Conservation (phyloP, 2,113 vertebrate species). For the Myanophis thanlyinensis region DNA sequence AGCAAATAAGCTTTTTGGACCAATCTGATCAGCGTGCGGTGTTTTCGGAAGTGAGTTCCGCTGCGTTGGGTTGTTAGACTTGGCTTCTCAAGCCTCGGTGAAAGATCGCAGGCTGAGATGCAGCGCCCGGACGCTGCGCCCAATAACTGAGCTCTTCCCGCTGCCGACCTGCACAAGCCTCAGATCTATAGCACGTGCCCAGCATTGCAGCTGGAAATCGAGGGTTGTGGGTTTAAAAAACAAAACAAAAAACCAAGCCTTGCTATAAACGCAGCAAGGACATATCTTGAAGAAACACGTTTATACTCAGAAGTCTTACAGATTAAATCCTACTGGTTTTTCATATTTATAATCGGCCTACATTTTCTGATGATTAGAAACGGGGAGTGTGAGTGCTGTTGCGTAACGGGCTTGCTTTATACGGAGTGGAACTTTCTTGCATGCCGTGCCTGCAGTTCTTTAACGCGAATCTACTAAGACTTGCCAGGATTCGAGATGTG, state of each 20-base stretch:
- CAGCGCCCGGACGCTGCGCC: no score
- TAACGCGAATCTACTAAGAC: no score
- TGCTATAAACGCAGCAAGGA: neutral
- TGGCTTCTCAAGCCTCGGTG: neutral
- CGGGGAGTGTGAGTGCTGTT: neutral
- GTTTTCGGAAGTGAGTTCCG: neutral
- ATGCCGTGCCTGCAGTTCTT: neutral
- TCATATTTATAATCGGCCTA: neutral
- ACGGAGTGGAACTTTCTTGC: no score
- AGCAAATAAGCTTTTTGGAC: neutral
- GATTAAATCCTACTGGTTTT: neutral
- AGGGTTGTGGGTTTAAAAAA: neutral
- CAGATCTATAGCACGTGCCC: neutral
- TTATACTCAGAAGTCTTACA: neutral
- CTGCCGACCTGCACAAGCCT: neutral
- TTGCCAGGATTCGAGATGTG: neutral
- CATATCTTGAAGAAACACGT: neutral
- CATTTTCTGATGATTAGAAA: neutral
- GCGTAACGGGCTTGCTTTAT: neutral
- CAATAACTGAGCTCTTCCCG: neutral
- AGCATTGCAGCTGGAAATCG: neutral
- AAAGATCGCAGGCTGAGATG: neutral
- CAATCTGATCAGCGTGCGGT: neutral
- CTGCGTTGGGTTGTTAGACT: neutral
- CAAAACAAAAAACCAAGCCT: no score